Evolutionary conservation across 2,797 vertebrate genomes (phyloP), one percentile per base, ranked within the genome.

Genomic region (Adrianichthys oophorus): DNA sequence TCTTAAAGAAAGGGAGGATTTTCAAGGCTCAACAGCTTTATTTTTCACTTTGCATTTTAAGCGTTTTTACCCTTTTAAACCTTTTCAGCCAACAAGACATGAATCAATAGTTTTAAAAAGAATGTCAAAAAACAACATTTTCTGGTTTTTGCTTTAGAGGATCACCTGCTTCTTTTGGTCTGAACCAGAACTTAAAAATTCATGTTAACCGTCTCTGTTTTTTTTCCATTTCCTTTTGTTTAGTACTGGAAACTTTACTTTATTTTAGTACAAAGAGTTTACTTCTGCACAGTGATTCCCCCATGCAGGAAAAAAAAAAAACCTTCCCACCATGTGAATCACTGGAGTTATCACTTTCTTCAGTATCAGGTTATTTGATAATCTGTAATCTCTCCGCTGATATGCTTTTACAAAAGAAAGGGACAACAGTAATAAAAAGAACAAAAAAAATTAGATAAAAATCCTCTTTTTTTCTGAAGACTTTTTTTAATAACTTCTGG

Each of bases 101-200:
- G 74, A 72, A 87, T 87, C 86, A 74, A 87, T 87, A 78, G 65
- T 68, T 82, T 82, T 78, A 77, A 61, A 76, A 62, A 72, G 80
- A 85, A 86, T 73, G 78, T 77, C 67, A 81, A 77, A 79, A 37
- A 52, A n/a, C 16, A 54, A 58, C 24, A 3, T 1, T 5, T 26
- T 26, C 6, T 26, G 24, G 4, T 26, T 24, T 26, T 6, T n/a
- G n/a, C n/a, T n/a, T n/a, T n/a, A n/a, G n/a, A 26, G 23, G 4
- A 24, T 4, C 23, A 24, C n/a, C n/a, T n/a, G n/a, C n/a, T n/a
- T n/a, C n/a, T n/a, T n/a, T n/a, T n/a, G 4, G 4, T 24, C 23
- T 24, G 23, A 24, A 24, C 23, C 23, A 24, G 4, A 26, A 26
- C 24, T 4, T 32, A 8, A 32, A 8, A 8, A 15, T 59, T 59